Conservation (phyloP, 2,113 vertebrate species). For the Dascyllus trimaculatus region DNA sequence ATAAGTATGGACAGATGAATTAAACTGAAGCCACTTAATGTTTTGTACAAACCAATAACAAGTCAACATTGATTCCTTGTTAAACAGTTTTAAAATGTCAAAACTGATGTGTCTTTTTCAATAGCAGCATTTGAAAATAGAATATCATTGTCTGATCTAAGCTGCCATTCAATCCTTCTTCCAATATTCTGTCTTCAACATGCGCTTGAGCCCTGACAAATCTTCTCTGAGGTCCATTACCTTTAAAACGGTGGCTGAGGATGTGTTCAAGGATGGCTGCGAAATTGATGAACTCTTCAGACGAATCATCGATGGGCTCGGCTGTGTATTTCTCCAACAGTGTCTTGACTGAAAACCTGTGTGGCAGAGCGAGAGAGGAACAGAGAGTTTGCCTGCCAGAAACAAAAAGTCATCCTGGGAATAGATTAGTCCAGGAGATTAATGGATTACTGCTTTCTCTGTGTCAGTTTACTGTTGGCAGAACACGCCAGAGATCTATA, state of each 20-base stretch:
- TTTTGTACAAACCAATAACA: too few relatives aligned
- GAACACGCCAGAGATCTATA: background rate
- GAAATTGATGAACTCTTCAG: slow-evolving; percentile 97
- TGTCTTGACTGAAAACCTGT: slow-evolving; percentile 93
- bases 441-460: slow-evolving; percentile 7
- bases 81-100: too few relatives aligned
- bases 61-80: too few relatives aligned
- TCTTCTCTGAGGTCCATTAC: slow-evolving; percentile 60
- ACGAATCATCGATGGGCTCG: slow-evolving; percentile 96
- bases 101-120: too few relatives aligned
- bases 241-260: slow-evolving; percentile 96
- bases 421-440: slow-evolving; percentile 6
- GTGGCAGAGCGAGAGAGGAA: background rate
- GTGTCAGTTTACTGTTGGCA: slow-evolving; percentile 11
- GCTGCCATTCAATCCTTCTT: too few relatives aligned
- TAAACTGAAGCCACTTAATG: too few relatives aligned
- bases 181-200: background rate
- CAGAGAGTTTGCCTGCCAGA: background rate
- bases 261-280: slow-evolving; percentile 97
- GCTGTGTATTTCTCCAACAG: slow-evolving; percentile 95
- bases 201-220: background rate
- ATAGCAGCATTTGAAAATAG: too few relatives aligned
- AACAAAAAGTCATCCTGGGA: slow-evolving; percentile 6
- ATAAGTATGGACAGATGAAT: too few relatives aligned
- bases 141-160: too few relatives aligned